A percentile compares a stretch with the other conserved stretches of the same genome.
phyloP scores from a whole-genome alignment of 1,140 invertebrate genomes.

The Heterodera carotae region DNA sequence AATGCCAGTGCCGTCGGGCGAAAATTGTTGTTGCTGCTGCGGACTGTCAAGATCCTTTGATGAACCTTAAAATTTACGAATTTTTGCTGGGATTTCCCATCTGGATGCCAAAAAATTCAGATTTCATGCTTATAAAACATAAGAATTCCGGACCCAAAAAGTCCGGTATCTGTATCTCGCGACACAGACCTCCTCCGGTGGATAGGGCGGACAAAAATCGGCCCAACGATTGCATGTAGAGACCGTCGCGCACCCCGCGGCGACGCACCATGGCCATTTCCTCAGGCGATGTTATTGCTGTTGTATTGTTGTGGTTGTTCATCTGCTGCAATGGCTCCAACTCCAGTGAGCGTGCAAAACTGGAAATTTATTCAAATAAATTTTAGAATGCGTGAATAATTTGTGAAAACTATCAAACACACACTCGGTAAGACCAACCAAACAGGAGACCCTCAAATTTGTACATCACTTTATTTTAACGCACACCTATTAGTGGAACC shows the following conservation, averaged over 20 bases:
- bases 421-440: too few relatives aligned
- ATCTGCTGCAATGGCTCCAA: slow-evolving; percentile 42
- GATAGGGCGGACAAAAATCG: background rate
- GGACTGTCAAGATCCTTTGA: background rate
- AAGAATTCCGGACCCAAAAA: too few relatives aligned
- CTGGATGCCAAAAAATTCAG: too few relatives aligned
- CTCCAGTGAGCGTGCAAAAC: slow-evolving; percentile 58
- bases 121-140: too few relatives aligned
- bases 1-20: background rate
- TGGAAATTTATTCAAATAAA: slow-evolving; percentile 38
- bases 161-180: too few relatives aligned
- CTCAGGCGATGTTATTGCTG: slow-evolving; percentile 17
- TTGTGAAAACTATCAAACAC: too few relatives aligned
- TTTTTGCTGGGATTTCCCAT: too few relatives aligned
- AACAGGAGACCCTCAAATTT: too few relatives aligned
- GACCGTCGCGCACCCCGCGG: slow-evolving; percentile 6
- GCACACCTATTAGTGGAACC: too few relatives aligned
- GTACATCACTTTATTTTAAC: too few relatives aligned
- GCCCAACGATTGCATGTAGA: slow-evolving; percentile 3
- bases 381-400: too few relatives aligned
- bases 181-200: background rate
- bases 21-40: background rate
- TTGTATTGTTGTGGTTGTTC: slow-evolving; percentile 31
- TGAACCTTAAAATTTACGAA: background rate
- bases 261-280: background rate